Percentiles rank a stretch among this genome's conserved stretches.
Conservation (phyloP, 2,888 invertebrate species). For the Melinopterus prodromus region DNA sequence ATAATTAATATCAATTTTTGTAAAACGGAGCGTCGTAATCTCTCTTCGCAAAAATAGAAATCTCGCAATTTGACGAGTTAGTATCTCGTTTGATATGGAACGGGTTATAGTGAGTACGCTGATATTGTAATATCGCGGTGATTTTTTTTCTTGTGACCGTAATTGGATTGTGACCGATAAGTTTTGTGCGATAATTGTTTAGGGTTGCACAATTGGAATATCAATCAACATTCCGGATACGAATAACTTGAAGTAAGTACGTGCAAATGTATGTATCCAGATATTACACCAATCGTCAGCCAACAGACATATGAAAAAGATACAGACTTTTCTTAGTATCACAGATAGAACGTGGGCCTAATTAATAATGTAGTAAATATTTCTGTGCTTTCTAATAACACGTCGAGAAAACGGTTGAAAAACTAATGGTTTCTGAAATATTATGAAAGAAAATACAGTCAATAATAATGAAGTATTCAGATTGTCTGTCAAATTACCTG, state of each 20-base stretch:
- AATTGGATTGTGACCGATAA: neutral
- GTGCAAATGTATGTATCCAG: neutral
- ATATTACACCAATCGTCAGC: too few species aligned
- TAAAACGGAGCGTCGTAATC: slow-evolving; percentile 16
- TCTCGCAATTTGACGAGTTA: slow-evolving; percentile 14
- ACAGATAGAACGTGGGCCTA: too few species aligned
- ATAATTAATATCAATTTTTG: slow-evolving; percentile 38
- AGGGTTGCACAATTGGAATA: neutral
- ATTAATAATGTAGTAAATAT: neutral
- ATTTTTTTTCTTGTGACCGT: neutral
- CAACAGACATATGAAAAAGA: too few species aligned
- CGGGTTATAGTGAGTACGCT: neutral
- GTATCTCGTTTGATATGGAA: slow-evolving; percentile 12
- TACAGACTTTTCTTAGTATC: too few species aligned
- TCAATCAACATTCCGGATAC: neutral
- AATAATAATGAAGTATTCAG: too few species aligned
- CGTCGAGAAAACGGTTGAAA: neutral
- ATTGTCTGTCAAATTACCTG: too few species aligned
- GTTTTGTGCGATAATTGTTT: neutral
- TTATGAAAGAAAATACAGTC: too few species aligned
- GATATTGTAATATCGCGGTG: neutral
- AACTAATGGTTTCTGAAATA: too few species aligned
- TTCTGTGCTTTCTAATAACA: neutral
- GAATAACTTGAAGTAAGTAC: neutral
- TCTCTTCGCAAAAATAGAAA: slow-evolving; percentile 24